Base-by-base conservation (phyloP, 2,113 vertebrate species). In the Chaetura pelagica region DNA sequence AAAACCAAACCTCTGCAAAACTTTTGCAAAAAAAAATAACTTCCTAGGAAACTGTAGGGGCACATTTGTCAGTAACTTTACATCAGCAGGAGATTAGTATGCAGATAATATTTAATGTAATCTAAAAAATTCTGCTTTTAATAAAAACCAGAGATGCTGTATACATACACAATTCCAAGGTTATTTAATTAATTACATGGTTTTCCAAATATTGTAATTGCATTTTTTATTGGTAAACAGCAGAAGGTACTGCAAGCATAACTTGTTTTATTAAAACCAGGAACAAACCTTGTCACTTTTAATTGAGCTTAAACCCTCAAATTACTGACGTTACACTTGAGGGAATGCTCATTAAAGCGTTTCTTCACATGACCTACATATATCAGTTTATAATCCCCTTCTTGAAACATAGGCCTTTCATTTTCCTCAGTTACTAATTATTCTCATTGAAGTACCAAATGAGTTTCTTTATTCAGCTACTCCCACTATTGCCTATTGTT, bases 341-440 rank as follows among this genome's bases (percentile, higher is more conserved):
- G 71, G 72, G 79, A 93, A 80, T 44, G 67, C 44, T 96, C 81
- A 91, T 87, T 85, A 82, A 95, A 94, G 58, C 84, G 73, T 46
- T 95, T 89, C 67, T 91, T 91, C 89, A 91, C 46, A 87, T 83
- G 84, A 94, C 67, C 84, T 89, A 96, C 62, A 92, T 92, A 51
- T 85, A 90, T 87, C 84, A 93, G 90, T 44, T 49, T 52, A 52
- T 77, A 92, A 92, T 84, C 62, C 38, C 62, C 52, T 88, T 64
- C 58, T 58, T 49, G 61, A 92, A 93, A 68, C 30, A 27, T 1
- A 64, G 38, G 34, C 40, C 75, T 92, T 87, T 84, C 16, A 69
- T 91, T 83, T 93, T 73, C 59, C 57, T 87, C 71, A 73, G 71
- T 91, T 86, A 88, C 85, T 90, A 91, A 95, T 93, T 90, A 93